These are phyloP conservation scores for Epizoanthus scotinus DNA, from an alignment of 92 coral and sea anemone genomes.

Conservation along the genomic window DNA sequence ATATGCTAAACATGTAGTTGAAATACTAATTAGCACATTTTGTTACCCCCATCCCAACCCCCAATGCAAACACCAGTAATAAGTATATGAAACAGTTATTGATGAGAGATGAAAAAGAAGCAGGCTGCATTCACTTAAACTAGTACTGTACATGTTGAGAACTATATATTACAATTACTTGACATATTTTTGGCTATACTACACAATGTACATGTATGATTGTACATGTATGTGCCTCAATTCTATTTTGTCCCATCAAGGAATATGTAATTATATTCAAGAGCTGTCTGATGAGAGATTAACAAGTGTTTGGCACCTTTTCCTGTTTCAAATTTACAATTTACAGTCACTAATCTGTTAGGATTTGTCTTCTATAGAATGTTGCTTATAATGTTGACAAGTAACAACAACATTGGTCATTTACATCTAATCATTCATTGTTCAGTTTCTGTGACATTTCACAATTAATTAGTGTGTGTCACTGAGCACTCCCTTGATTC, in stretches of 20 bases:
- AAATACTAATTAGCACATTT: too few species aligned
- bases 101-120: too few species aligned
- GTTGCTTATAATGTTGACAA: not conserved
- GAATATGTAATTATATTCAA: not conserved
- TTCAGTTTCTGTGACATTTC: constrained; percentile 18
- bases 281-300: not conserved
- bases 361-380: not conserved
- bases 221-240: too few species aligned
- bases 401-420: not conserved
- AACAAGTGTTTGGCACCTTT: not conserved
- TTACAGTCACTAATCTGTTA: constrained; percentile 7
- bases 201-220: too few species aligned
- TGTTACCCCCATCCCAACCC: too few species aligned
- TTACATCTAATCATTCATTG: constrained; percentile 3
- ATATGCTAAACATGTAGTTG: too few species aligned
- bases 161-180: too few species aligned
- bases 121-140: too few species aligned
- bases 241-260: not conserved
- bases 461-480: constrained; percentile 1
- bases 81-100: too few species aligned
- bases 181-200: too few species aligned
- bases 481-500: not conserved
- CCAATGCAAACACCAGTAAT: too few species aligned
- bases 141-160: too few species aligned
- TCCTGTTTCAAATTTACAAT: constrained; percentile 1